Evolutionary conservation across 2,888 invertebrate genomes (phyloP), one percentile per base, ranked within the genome.

Genomic region (Ormia ochracea): DNA sequence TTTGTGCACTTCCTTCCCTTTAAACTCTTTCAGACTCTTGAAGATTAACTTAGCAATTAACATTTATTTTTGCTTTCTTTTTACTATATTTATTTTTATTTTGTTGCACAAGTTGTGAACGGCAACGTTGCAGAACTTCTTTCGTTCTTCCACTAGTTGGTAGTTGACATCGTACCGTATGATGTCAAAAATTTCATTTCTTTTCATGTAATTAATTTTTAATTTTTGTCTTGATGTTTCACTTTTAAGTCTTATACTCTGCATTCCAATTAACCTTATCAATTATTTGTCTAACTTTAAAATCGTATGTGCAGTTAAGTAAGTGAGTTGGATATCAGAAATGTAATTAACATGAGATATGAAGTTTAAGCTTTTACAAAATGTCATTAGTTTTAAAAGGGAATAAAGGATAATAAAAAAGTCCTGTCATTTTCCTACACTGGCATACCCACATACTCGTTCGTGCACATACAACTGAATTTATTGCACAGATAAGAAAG

Each of bases 41-140:
- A 70, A 58, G 58, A 50, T 78, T 66, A 66, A 72, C 54, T 78
- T 72, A 54, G 66, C 54, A 78, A 72, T 72, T 72, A 72, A 78
- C 66, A 78, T 59, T 72, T 43, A 9, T 45, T n/a, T n/a, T n/a
- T 66, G 14, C 43, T 70, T 70, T 9, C 4, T 33, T 36, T 58
- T 65, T 1, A 10, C 5, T 48, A 33, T 19, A 0, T 17, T 17
- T 6, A 19, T 41, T 9, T 19, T 38, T 21, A 12, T 54, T 33
- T 19, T 43, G 21, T n/a, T 12, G 17, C 21, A 0, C 31, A 28
- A 45, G n/a, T 31, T 69, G 63, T 59, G 5, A 26, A 10, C 17
- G 14, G 7, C 9, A 19, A 1, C 43, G 45, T 45, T 21, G 5
- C 23, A 28, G 7, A 50, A 9, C 0, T 9, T 28, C 9, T 26